Conservation (phyloP, 2,113 vertebrate species). For the Tinamus guttatus region DNA sequence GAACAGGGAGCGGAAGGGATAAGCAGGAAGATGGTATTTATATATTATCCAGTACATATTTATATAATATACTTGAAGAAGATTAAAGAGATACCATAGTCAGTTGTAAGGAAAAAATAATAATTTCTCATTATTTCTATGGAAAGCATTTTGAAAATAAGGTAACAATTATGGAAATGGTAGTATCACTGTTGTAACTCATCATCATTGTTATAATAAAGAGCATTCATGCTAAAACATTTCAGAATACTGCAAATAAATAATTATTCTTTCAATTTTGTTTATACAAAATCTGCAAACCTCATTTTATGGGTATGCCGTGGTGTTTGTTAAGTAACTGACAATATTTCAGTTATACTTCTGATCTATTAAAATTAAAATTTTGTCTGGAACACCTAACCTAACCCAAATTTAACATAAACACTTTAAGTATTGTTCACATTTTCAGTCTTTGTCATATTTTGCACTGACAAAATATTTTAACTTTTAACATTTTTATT, state of each 20-base stretch:
- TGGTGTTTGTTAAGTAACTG: neutral
- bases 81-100: neutral
- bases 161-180: neutral
- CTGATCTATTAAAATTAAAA: neutral
- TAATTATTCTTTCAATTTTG: neutral
- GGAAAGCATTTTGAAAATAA: neutral
- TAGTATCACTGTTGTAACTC: neutral
- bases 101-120: neutral
- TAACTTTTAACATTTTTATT: neutral
- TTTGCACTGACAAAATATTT: neutral
- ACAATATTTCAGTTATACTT: neutral
- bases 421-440: neutral
- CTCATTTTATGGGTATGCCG: neutral
- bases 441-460: neutral
- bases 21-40: neutral
- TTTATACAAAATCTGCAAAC: neutral
- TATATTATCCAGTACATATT: neutral
- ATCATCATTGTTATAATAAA: neutral
- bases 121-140: neutral
- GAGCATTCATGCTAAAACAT: neutral
- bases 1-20: neutral
- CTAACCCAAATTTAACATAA: neutral
- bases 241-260: neutral
- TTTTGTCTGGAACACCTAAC: neutral
- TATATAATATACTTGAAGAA: neutral